Conservation (phyloP, 2,888 invertebrate genomes). For the Silvanus unidentatus region DNA sequence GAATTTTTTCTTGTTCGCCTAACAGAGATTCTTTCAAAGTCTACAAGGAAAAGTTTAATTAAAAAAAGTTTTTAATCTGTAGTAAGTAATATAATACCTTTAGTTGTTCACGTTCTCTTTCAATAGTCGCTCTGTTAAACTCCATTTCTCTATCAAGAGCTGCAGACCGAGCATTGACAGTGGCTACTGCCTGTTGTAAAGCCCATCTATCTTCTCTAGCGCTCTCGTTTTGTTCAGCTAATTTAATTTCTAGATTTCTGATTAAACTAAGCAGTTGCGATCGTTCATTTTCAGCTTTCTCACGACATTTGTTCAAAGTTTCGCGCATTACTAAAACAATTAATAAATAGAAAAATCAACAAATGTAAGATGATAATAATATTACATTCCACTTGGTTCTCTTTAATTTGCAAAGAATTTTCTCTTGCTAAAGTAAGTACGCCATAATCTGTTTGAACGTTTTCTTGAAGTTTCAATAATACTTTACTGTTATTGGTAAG, state of each 20-base stretch:
- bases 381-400: slow-evolving; percentile 53
- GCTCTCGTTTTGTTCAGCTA: slow-evolving; percentile 54
- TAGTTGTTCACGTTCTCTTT: slow-evolving; percentile 56
- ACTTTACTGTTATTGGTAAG: slow-evolving; percentile 49
- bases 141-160: slow-evolving; percentile 57
- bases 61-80: slow-evolving; percentile 2
- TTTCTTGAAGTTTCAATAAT: slow-evolving; percentile 48
- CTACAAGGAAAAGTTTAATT: slow-evolving; percentile 39
- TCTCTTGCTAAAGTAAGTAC: slow-evolving; percentile 48
- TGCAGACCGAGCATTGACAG: slow-evolving; percentile 56
- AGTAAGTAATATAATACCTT: no score
- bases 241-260: slow-evolving; percentile 52
- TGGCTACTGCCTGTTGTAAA: slow-evolving; percentile 56
- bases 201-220: slow-evolving; percentile 42
- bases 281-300: slow-evolving; percentile 53
- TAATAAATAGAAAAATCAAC: slow-evolving; percentile 2
- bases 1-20: slow-evolving; percentile 55
- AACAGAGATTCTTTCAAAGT: slow-evolving; percentile 52
- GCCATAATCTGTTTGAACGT: slow-evolving; percentile 47
- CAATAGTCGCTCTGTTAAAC: slow-evolving; percentile 52
- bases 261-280: slow-evolving; percentile 50
- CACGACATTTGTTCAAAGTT: slow-evolving; percentile 52
- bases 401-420: slow-evolving; percentile 50
- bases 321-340: slow-evolving; percentile 50
- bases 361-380: slow-evolving; percentile 6